These are phyloP conservation scores for Neotragus pygmaeus DNA, from an alignment of 2,113 vertebrate species.

Conservation along the genomic window DNA sequence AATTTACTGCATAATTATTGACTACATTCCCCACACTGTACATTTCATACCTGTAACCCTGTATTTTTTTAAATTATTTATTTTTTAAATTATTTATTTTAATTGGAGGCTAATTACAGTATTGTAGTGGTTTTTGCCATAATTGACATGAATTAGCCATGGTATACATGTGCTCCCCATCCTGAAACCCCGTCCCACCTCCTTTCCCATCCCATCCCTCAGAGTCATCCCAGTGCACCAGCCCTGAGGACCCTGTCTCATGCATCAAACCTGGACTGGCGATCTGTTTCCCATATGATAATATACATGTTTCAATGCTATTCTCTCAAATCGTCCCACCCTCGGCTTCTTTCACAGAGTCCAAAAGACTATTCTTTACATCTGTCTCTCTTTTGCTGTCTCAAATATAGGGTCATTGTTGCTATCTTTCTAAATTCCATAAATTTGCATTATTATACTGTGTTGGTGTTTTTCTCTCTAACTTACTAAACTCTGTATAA, in stretches of 20 bases:
- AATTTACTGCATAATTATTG: not conserved
- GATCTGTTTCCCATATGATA: not conserved
- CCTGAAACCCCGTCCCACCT: rapidly evolving
- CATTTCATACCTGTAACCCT: not conserved
- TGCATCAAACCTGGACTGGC: not conserved
- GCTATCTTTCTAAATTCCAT: not conserved
- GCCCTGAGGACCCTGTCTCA: not conserved
- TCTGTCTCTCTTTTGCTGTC: not conserved
- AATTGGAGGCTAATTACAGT: not conserved
- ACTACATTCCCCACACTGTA: not conserved
- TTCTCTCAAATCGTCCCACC: not conserved
- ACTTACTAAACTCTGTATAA: not conserved
- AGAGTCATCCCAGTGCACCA: not conserved
- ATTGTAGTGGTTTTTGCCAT: not conserved
- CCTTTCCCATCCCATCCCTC: not conserved
- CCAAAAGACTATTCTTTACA: not conserved
- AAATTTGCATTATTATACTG: not conserved
- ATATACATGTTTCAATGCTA: not conserved
- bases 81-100: not conserved
- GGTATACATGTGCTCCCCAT: not conserved
- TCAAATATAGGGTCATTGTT: not conserved
- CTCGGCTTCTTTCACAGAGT: not conserved
- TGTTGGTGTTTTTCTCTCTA: not conserved
- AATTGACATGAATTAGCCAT: not conserved
- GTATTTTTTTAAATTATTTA: not conserved